Conservation (phyloP, 2,113 vertebrate species). For the Syrrhaptes paradoxus region DNA sequence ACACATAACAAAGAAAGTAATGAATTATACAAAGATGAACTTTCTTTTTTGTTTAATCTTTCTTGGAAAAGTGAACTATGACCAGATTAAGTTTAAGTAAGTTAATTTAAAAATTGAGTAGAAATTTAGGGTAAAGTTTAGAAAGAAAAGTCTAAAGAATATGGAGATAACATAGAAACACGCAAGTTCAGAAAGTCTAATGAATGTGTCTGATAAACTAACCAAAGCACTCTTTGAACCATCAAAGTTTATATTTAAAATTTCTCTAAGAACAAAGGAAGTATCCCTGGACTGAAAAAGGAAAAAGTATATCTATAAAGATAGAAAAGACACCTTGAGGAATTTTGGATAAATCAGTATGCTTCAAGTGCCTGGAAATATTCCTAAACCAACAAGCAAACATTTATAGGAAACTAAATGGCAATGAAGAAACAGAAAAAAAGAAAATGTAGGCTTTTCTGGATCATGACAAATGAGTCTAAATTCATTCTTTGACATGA, state of each 20-base stretch:
- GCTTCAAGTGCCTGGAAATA: neutral
- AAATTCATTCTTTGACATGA: neutral
- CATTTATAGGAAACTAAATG: neutral
- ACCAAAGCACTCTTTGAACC: neutral
- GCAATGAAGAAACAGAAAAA: neutral
- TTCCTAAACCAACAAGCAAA: neutral
- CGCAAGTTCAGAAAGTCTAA: neutral
- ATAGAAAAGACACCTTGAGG: neutral
- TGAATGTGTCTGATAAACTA: neutral
- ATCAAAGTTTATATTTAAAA: neutral
- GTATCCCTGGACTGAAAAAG: neutral
- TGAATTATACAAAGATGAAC: neutral
- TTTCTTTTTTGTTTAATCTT: neutral
- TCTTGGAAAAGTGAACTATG: neutral
- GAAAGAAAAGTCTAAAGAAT: neutral
- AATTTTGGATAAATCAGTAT: neutral
- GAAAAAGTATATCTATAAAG: neutral
- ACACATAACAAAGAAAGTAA: neutral
- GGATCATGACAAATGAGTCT: neutral
- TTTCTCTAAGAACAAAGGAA: neutral
- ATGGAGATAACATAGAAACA: neutral
- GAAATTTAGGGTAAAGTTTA: neutral
- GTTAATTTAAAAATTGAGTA: neutral
- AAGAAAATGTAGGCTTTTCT: neutral
- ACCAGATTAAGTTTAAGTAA: neutral